These are phyloP conservation scores for Drosophila subobscura DNA, from an alignment of 1,140 invertebrate species.

Conservation along the genomic window DNA sequence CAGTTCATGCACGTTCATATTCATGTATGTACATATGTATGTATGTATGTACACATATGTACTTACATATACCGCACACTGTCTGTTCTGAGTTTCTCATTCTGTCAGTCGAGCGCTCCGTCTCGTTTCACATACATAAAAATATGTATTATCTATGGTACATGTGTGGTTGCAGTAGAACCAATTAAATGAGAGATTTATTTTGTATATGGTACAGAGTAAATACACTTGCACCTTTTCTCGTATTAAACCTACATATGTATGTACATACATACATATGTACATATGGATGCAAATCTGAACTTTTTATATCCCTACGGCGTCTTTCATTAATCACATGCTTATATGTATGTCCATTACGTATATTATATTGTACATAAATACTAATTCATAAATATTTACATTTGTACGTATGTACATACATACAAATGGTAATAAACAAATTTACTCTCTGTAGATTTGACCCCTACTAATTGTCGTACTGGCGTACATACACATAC, in stretches of 20 bases:
- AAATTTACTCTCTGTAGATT: too few relatives aligned
- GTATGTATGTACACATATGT: neutral
- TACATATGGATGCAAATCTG: too few relatives aligned
- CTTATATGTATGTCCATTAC: neutral
- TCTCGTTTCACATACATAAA: too few relatives aligned
- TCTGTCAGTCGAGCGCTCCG: neutral
- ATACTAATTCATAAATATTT: neutral
- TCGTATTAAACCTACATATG: too few relatives aligned
- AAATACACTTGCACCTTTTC: neutral
- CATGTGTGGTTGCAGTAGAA: conserved; percentile 9
- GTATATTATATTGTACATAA: too few relatives aligned
- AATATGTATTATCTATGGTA: neutral
- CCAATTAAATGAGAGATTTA: conserved; percentile 56
- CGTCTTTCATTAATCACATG: too few relatives aligned
- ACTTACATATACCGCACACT: neutral
- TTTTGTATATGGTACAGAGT: neutral
- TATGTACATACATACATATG: too few relatives aligned
- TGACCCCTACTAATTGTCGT: too few relatives aligned
- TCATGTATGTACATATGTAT: neutral
- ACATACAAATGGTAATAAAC: too few relatives aligned
- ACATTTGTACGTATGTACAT: neutral
- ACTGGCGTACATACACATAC: neutral
- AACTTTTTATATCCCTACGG: too few relatives aligned
- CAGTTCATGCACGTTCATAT: neutral
- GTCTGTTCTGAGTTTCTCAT: neutral